These are phyloP conservation scores for Entomobrya multifasciata DNA, from an alignment of 2,888 invertebrate genomes.

Conservation along the genomic window DNA sequence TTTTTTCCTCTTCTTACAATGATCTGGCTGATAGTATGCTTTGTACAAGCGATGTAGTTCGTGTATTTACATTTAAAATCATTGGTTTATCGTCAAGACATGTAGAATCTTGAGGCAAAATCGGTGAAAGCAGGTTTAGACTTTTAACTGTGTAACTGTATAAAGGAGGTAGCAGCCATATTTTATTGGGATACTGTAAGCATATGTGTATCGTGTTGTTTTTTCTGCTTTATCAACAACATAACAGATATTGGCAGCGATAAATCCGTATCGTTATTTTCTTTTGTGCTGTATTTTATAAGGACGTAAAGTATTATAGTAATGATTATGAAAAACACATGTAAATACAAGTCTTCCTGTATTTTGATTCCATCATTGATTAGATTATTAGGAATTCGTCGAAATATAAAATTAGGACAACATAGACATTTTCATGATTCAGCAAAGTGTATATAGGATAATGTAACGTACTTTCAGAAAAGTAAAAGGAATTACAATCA, in stretches of 20 bases:
- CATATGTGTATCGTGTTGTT: neutral
- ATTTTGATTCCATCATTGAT: constrained; percentile 5
- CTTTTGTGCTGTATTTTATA: neutral
- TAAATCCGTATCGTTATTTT: neutral
- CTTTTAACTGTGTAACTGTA: neutral
- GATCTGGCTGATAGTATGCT: too few relatives aligned
- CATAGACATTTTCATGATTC: neutral
- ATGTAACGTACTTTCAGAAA: neutral
- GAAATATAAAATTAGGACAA: constrained; percentile 7
- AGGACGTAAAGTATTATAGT: neutral
- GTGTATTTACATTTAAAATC: constrained; percentile 29
- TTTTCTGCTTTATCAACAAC: constrained; percentile 9
- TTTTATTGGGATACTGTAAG: constrained; percentile 17
- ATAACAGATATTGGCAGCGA: constrained; percentile 6
- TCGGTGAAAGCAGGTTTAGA: neutral
- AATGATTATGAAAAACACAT: neutral
- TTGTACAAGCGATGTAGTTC: too few relatives aligned
- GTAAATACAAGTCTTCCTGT: neutral
- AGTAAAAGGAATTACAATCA: neutral
- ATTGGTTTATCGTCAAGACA: neutral
- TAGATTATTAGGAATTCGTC: constrained; percentile 18
- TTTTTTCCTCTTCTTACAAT: too few relatives aligned
- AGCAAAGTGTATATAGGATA: too few relatives aligned
- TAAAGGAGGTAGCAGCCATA: constrained; percentile 4
- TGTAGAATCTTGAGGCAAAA: constrained; percentile 7